These are phyloP conservation scores for Ispidina picta DNA, from an alignment of 2,797 vertebrate species.

Conservation along the genomic window DNA sequence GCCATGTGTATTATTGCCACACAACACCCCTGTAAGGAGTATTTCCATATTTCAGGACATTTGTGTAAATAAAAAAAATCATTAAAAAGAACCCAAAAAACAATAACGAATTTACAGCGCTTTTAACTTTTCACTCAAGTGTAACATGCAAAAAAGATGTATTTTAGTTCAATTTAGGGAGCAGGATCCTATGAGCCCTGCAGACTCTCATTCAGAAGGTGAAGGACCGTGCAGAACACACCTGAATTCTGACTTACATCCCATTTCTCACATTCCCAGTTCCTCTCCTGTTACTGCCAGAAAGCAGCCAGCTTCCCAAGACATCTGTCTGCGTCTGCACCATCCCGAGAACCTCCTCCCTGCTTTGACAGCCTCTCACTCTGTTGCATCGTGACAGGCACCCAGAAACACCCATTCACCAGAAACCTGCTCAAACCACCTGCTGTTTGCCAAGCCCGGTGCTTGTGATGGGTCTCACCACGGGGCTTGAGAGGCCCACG, in stretches of 20 bases:
- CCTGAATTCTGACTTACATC: not conserved
- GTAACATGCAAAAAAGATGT: fast-evolving
- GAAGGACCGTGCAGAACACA: not conserved
- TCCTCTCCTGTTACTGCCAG: not conserved
- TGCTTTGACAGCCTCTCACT: not conserved
- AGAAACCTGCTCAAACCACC: not conserved
- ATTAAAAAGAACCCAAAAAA: fast-evolving
- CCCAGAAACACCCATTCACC: not conserved
- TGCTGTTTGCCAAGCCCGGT: not conserved
- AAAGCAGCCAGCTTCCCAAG: not conserved
- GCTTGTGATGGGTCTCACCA: fast-evolving
- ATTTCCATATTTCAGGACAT: not conserved
- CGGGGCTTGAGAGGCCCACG: fast-evolving
- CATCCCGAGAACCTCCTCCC: not conserved
- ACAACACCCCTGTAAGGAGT: not conserved
- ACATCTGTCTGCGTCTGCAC: fast-evolving
- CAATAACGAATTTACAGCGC: too few relatives aligned
- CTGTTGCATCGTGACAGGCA: fast-evolving
- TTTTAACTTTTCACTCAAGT: not conserved
- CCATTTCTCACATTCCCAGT: not conserved
- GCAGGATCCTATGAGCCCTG: not conserved
- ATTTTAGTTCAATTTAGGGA: not conserved
- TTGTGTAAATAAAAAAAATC: not conserved
- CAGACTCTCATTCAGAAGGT: not conserved
- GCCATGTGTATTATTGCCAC: not conserved